Percentiles rank a stretch among this genome's conserved stretches.
phyloP scores from a whole-genome alignment of 2,888 invertebrate genomes.

The Archips crataeganus region DNA sequence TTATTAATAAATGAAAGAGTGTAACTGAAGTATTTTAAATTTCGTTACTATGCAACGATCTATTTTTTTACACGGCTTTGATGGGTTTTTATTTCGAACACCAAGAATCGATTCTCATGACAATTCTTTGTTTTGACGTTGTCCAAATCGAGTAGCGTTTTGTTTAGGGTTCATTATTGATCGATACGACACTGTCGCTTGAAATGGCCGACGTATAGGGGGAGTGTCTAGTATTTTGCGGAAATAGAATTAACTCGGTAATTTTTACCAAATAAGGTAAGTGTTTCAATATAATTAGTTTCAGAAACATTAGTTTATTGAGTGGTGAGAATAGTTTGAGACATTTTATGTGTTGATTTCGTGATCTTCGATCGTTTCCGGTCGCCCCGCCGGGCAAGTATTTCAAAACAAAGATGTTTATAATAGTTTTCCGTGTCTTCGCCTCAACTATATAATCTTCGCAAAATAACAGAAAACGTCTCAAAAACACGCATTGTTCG shows the following conservation, averaged over 20 bases:
- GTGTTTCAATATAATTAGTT: slow-evolving; percentile 28
- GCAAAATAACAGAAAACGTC: slow-evolving; percentile 10
- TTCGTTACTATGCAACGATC: neutral
- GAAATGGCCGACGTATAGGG: slow-evolving; percentile 85
- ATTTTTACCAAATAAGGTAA: slow-evolving; percentile 56
- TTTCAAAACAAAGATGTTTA: slow-evolving; percentile 82
- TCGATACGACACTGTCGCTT: slow-evolving; percentile 71
- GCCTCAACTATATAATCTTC: slow-evolving; percentile 26
- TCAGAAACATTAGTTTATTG: neutral
- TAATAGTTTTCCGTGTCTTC: slow-evolving; percentile 55
- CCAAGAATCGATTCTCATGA: slow-evolving; percentile 42
- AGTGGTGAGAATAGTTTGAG: neutral
- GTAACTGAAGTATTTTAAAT: neutral
- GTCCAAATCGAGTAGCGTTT: slow-evolving; percentile 40
- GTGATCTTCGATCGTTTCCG: slow-evolving; percentile 67
- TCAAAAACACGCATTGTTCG: slow-evolving; percentile 8
- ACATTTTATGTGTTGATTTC: slow-evolving; percentile 9
- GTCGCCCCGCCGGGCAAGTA: slow-evolving; percentile 72
- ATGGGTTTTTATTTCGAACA: neutral
- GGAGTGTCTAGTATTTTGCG: slow-evolving; percentile 74
- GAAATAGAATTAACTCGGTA: slow-evolving; percentile 70
- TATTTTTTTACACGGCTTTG: neutral
- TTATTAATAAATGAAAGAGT: neutral
- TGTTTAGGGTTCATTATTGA: slow-evolving; percentile 61
- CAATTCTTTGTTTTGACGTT: slow-evolving; percentile 37